Conservation (phyloP, 1,140 invertebrate species). For the Hycleus phaleratus region DNA sequence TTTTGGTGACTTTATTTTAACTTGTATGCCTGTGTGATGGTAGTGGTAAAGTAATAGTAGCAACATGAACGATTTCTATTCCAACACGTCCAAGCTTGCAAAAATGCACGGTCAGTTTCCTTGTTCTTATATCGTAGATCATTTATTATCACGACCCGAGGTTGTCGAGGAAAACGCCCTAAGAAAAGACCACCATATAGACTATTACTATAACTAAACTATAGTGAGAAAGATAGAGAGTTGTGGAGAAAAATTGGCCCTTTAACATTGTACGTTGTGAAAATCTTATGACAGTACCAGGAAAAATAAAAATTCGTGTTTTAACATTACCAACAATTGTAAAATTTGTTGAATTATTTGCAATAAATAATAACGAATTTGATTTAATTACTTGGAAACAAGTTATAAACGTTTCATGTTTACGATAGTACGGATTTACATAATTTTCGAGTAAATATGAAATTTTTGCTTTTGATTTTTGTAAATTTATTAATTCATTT, state of each 20-base stretch:
- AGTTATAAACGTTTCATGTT: constrained; percentile 5
- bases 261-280: not conserved
- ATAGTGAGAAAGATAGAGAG: too few relatives aligned
- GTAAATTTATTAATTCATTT: constrained; percentile 13
- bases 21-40: not conserved
- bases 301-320: too few relatives aligned
- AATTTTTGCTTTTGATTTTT: constrained; percentile 11
- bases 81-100: not conserved
- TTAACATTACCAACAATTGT: too few relatives aligned
- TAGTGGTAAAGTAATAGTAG: not conserved
- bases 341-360: too few relatives aligned
- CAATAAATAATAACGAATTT: not conserved
- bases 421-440: not conserved
- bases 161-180: constrained; percentile 11
- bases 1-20: not conserved
- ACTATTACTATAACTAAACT: too few relatives aligned
- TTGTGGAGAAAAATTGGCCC: too few relatives aligned
- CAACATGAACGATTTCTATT: not conserved
- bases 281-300: constrained; percentile 10
- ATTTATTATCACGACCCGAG: constrained; percentile 10
- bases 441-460: constrained; percentile 9
- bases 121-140: constrained; percentile 14
- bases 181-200: not conserved
- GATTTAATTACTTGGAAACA: constrained; percentile 9
- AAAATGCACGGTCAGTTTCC: constrained; percentile 14